Percentiles rank a stretch among this genome's conserved stretches.
Conservation (phyloP, 1,140 invertebrate species). For the Aplysia californica region DNA sequence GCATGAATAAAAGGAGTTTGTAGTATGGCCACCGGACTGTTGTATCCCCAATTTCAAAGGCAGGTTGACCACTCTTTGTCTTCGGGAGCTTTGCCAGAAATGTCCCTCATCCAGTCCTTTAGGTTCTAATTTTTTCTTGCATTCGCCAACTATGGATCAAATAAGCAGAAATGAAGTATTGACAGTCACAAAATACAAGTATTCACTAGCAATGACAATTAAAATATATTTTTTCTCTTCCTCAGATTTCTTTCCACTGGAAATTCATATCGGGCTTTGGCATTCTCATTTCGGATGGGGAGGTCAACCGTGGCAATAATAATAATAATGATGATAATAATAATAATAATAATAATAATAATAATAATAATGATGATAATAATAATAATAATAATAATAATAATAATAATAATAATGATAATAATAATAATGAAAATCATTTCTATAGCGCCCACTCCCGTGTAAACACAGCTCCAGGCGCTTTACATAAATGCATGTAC, state of each 20-base stretch:
- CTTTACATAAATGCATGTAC: too few species aligned
- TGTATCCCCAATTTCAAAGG: conserved; percentile 4
- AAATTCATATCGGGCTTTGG: conserved; percentile 11
- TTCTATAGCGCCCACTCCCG: too few species aligned
- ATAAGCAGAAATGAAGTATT: conserved; percentile 17
- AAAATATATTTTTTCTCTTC: conserved; percentile 8
- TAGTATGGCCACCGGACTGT: conserved; percentile 14
- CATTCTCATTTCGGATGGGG: conserved; percentile 7
- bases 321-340: too few species aligned
- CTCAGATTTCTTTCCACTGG: conserved; percentile 14
- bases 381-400: too few species aligned
- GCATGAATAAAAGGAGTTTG: conserved; percentile 9
- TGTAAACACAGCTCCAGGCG: too few species aligned
- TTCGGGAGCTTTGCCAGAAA: conserved; percentile 14
- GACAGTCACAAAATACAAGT: not conserved
- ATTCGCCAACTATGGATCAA: not conserved
- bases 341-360: too few species aligned
- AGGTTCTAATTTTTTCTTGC: conserved; percentile 14
- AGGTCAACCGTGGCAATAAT: not conserved
- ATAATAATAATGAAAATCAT: too few species aligned
- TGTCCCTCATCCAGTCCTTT: conserved; percentile 22
- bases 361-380: too few species aligned
- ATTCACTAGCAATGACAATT: not conserved
- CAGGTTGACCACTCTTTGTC: conserved; percentile 10
- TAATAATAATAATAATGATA: too few species aligned